Conservation (phyloP, 2,113 vertebrate genomes). For the Indicator indicator region DNA sequence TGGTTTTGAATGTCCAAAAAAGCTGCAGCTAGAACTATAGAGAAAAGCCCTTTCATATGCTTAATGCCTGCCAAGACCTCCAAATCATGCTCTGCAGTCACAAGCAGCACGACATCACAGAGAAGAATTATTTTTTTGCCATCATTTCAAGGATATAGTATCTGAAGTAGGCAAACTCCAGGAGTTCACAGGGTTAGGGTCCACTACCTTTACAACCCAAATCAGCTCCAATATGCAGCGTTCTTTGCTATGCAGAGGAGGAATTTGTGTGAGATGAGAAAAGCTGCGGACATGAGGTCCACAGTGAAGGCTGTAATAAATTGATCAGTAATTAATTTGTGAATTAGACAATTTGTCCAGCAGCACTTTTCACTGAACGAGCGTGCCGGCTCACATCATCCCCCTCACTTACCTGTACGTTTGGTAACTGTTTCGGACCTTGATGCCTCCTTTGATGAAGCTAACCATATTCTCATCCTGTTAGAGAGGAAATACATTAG, state of each 20-base stretch:
- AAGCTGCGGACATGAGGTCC: not conserved
- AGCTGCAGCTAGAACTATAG: not conserved
- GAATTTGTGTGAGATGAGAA: not conserved
- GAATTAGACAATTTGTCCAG: not conserved
- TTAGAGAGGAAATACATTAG: conserved; percentile 26
- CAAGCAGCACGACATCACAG: not conserved
- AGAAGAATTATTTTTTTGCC: not conserved
- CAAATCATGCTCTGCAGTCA: not conserved
- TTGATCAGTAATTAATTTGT: not conserved
- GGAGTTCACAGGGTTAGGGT: not conserved
- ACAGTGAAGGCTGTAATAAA: not conserved
- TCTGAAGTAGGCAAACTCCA: not conserved
- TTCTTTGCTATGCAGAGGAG: not conserved
- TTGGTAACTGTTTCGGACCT: conserved; percentile 97
- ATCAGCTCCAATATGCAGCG: not conserved
- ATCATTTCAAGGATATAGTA: not conserved
- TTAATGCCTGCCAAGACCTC: not conserved
- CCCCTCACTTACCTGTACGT: conserved; percentile 88
- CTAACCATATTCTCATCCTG: conserved; percentile 99
- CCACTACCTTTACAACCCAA: not conserved
- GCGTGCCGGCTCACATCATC: not conserved
- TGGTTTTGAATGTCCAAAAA: not conserved
- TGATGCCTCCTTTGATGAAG: conserved; percentile 98
- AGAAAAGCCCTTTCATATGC: not conserved
- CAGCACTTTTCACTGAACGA: not conserved